phyloP scores from a whole-genome alignment of 2,888 invertebrate genomes.

The Cacoxenus indagator region DNA sequence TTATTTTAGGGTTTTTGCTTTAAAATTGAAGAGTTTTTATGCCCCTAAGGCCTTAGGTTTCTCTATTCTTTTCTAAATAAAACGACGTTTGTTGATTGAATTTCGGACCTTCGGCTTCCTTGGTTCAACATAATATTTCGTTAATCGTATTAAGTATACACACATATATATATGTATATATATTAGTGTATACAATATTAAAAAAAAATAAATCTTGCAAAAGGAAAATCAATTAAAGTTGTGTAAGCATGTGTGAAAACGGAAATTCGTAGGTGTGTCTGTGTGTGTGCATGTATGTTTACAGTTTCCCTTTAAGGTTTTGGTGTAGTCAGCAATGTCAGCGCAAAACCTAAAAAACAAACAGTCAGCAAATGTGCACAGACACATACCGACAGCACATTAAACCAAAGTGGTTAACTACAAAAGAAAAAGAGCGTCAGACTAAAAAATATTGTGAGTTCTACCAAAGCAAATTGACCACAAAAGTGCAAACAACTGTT shows the following conservation, averaged over 20 bases:
- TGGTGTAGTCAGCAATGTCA: not conserved
- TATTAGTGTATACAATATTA: too few species aligned
- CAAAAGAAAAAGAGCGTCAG: not conserved
- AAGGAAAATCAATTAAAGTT: conserved; percentile 3
- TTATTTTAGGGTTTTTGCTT: too few species aligned
- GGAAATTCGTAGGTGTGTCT: not conserved
- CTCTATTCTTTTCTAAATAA: too few species aligned
- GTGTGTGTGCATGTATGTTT: too few species aligned
- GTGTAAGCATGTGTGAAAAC: conserved; percentile 4
- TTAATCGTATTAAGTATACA: too few species aligned
- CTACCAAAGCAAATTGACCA: conserved; percentile 15
- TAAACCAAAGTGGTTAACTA: conserved; percentile 19
- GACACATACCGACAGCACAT: not conserved
- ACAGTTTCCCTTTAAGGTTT: not conserved
- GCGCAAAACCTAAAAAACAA: conserved; percentile 5
- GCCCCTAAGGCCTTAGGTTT: too few species aligned
- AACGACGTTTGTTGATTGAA: too few species aligned
- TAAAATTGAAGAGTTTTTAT: too few species aligned
- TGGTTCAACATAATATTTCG: too few species aligned
- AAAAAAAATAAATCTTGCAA: not conserved
- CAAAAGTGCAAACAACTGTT: conserved; percentile 21
- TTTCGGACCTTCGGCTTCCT: too few species aligned
- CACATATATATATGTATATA: too few species aligned
- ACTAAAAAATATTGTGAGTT: not conserved
- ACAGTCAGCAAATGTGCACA: not conserved